phyloP scores from a whole-genome alignment of 2,797 vertebrate genomes.

The Cygnus olor region DNA sequence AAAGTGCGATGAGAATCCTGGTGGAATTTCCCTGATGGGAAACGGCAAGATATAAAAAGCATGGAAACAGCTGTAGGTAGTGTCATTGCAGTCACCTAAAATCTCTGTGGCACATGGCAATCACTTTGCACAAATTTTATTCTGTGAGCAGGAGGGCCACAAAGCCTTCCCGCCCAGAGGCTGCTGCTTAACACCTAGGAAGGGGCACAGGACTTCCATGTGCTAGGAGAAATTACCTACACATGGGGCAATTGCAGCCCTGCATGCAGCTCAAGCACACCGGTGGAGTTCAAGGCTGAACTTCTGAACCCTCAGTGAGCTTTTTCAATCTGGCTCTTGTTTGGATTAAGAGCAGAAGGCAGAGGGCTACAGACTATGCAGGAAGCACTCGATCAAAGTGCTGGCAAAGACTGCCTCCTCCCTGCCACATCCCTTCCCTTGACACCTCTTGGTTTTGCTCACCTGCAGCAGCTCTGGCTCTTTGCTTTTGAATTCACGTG shows the following conservation, averaged over 20 bases:
- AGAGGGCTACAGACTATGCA: constrained; percentile 43
- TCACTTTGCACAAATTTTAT: not conserved
- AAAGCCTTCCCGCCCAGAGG: not conserved
- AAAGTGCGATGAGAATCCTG: not conserved
- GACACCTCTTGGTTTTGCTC: constrained; percentile 63
- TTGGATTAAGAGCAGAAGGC: constrained; percentile 63
- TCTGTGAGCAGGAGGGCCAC: not conserved
- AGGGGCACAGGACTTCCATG: not conserved
- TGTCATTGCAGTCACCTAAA: not conserved
- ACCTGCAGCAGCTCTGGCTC: constrained; percentile 51
- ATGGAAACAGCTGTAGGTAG: not conserved
- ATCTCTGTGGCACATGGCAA: not conserved
- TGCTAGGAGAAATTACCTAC: not conserved
- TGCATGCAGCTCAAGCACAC: not conserved
- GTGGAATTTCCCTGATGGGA: not conserved
- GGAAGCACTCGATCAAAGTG: constrained; percentile 67
- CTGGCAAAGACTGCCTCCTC: constrained; percentile 53
- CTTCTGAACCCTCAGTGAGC: constrained; percentile 48
- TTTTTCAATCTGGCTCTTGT: constrained; percentile 55
- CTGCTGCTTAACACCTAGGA: not conserved
- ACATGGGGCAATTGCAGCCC: not conserved
- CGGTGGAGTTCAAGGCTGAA: constrained; percentile 42
- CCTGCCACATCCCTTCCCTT: constrained; percentile 59
- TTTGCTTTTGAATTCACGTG: constrained; percentile 36
- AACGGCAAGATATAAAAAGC: not conserved